phyloP scores from a whole-genome alignment of 2,797 vertebrate genomes.

The Enteromius mattozi region DNA sequence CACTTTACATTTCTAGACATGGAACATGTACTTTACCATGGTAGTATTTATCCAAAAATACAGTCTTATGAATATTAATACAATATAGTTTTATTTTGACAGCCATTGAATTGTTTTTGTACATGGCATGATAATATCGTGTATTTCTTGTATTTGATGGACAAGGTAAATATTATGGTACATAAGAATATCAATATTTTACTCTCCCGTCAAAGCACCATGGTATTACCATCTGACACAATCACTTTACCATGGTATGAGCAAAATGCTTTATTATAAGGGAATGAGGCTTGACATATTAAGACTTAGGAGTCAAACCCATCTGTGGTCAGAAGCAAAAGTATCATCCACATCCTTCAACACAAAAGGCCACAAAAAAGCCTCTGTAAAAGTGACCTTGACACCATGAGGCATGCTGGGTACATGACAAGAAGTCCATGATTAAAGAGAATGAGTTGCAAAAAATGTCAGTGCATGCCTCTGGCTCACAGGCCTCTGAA shows the following conservation, averaged over 20 bases:
- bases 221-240: neutral
- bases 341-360: neutral
- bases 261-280: neutral
- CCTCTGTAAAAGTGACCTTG: neutral
- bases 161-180: neutral
- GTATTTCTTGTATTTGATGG: neutral
- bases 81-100: neutral
- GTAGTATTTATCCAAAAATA: neutral
- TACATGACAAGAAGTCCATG: neutral
- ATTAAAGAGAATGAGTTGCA: conserved; percentile 1
- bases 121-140: neutral
- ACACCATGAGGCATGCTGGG: neutral
- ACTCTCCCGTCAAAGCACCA: neutral
- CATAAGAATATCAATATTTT: neutral
- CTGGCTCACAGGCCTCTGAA: neutral
- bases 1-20: neutral
- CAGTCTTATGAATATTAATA: neutral
- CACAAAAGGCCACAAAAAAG: neutral
- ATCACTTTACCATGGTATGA: neutral
- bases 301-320: neutral
- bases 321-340: neutral
- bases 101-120: neutral
- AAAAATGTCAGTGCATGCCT: neutral
- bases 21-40: neutral
- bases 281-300: neutral